Percentiles rank a stretch among this genome's conserved stretches.
Conservation (phyloP, 2,113 vertebrate genomes). For the Eulemur rufifrons region DNA sequence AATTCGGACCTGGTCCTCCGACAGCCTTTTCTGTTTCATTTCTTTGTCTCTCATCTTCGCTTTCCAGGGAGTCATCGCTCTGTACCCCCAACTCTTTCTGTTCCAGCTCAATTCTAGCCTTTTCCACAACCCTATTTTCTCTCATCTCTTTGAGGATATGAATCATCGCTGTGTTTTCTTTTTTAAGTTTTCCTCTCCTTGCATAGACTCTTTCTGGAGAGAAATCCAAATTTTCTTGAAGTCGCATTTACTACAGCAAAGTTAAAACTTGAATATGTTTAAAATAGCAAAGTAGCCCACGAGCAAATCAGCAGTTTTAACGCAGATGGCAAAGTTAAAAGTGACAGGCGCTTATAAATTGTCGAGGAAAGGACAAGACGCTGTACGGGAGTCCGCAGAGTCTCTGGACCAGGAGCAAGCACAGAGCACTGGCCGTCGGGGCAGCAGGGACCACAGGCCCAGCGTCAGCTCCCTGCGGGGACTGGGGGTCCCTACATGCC, state of each 20-base stretch:
- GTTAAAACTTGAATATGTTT: background rate
- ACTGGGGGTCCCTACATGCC: no score
- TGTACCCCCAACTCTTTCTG: no score
- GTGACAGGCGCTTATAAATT: background rate
- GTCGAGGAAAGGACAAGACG: background rate
- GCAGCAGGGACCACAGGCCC: background rate
- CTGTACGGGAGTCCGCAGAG: no score
- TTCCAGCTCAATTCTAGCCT: background rate
- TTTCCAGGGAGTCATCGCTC: background rate
- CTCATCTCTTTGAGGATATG: background rate
- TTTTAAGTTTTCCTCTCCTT: background rate
- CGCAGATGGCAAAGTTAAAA: background rate
- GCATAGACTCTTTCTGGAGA: background rate
- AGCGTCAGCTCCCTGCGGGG: no score
- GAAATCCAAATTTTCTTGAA: background rate
- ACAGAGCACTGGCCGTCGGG: background rate
- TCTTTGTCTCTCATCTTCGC: background rate
- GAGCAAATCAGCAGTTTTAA: background rate
- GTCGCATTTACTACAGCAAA: background rate
- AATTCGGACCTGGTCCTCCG: background rate
- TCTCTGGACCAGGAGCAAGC: background rate
- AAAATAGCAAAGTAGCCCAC: background rate
- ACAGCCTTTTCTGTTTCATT: background rate
- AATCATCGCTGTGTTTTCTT: background rate
- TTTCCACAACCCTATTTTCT: background rate